phyloP scores from a whole-genome alignment of 1,140 invertebrate genomes.

The Euwallacea similis region DNA sequence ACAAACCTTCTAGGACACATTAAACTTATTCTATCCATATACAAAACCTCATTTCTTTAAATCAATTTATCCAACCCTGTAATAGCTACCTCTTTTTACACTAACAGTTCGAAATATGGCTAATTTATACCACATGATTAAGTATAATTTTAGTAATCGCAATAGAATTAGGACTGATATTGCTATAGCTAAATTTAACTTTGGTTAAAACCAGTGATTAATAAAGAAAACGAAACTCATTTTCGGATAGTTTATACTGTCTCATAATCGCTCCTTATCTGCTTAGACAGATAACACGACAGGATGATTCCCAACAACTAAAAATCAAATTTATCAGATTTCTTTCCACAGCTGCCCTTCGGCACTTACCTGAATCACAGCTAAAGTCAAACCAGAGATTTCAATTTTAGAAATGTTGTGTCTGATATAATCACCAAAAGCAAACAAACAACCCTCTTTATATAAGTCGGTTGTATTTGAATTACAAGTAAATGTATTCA shows the following conservation, averaged over 20 bases:
- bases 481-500: slow-evolving; percentile 55
- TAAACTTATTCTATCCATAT: no score
- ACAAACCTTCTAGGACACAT: no score
- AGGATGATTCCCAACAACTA: slow-evolving; percentile 47
- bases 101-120: no score
- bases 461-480: slow-evolving; percentile 38
- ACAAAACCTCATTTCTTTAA: no score
- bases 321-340: slow-evolving; percentile 19
- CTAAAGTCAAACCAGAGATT: slow-evolving; percentile 73
- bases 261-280: slow-evolving; percentile 47
- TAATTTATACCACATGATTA: no score
- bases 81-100: no score
- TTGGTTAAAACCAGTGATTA: no score
- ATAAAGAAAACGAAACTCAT: no score
- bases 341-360: neutral
- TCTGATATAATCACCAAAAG: slow-evolving; percentile 64
- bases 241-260: slow-evolving; percentile 36
- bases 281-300: slow-evolving; percentile 45
- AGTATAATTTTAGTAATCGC: no score
- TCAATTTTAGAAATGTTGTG: slow-evolving; percentile 72
- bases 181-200: no score
- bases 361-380: slow-evolving; percentile 67
- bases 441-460: slow-evolving; percentile 61
- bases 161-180: no score
- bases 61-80: no score